Evolutionary conservation across 2,113 vertebrate genomes (phyloP).

Genomic region (Cebus imitator): DNA sequence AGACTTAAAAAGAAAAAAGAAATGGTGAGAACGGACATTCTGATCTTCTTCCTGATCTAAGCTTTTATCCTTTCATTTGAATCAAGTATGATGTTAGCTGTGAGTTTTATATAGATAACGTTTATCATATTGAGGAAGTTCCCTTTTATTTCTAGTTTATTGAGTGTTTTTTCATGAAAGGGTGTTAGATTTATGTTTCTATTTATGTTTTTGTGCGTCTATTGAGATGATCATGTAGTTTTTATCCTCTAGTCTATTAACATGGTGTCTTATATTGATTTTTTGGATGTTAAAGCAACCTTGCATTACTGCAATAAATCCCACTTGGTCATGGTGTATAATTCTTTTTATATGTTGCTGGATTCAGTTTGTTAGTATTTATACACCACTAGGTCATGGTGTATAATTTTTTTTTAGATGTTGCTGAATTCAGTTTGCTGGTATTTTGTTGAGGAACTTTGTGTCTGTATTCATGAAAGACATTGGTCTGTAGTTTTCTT

Average conservation of each 20-base stretch:
- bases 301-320: not conserved
- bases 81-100: not conserved
- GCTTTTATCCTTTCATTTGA: not conserved
- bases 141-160: slow-evolving; percentile 17
- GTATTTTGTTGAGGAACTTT: slow-evolving; percentile 42
- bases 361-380: slow-evolving; percentile 40
- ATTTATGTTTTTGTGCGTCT: slow-evolving; percentile 17
- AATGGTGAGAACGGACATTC: not conserved
- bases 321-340: not conserved
- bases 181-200: not conserved
- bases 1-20: not conserved
- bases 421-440: slow-evolving; percentile 24
- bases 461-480: slow-evolving; percentile 12
- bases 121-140: not conserved
- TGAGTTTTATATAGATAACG: slow-evolving; percentile 4
- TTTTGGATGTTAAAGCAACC: not conserved
- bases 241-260: slow-evolving; percentile 40
- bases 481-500: slow-evolving; percentile 40
- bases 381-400: not conserved
- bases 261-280: not conserved
- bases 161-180: slow-evolving; percentile 15
- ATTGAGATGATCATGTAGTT: not conserved
- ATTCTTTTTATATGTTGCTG: slow-evolving; percentile 42
- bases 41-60: slow-evolving; percentile 9
- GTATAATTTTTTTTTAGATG: slow-evolving; percentile 45